These are phyloP conservation scores for Pseudopodoces humilis DNA, from an alignment of 2,113 vertebrate genomes.

Conservation along the genomic window DNA sequence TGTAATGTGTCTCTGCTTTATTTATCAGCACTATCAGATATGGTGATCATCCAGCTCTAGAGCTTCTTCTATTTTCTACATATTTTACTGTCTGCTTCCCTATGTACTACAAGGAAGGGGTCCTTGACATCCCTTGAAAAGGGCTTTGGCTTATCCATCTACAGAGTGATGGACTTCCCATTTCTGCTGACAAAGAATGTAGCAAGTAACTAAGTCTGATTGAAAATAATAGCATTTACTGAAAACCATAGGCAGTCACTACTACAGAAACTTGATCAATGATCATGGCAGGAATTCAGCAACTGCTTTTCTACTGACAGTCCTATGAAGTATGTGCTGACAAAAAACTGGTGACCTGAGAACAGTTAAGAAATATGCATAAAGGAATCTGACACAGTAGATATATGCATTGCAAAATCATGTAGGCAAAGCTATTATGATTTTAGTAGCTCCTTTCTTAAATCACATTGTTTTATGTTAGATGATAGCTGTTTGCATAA, in stretches of 20 bases:
- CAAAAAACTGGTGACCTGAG: not conserved
- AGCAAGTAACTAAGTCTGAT: not conserved
- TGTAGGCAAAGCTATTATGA: not conserved
- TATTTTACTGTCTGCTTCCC: not conserved
- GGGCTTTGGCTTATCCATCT: not conserved
- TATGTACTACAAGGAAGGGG: not conserved
- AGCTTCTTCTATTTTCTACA: not conserved
- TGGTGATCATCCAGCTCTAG: not conserved
- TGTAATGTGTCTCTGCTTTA: not conserved
- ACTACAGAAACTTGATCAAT: not conserved
- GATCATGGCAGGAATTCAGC: not conserved
- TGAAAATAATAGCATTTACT: not conserved
- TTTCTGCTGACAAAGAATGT: not conserved
- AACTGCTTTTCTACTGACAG: not conserved
- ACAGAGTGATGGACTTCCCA: not conserved
- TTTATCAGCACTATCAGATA: not conserved
- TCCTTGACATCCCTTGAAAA: not conserved
- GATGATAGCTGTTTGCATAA: constrained; percentile 1
- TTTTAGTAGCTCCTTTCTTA: constrained; percentile 6
- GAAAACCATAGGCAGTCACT: not conserved
- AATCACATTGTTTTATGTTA: constrained; percentile 12
- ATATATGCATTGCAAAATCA: not conserved
- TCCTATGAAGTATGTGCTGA: not conserved
- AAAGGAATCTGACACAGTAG: not conserved
- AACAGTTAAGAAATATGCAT: not conserved